Evolutionary conservation across 2,888 invertebrate genomes (phyloP).

Genomic region (Calameuta pallipes): DNA sequence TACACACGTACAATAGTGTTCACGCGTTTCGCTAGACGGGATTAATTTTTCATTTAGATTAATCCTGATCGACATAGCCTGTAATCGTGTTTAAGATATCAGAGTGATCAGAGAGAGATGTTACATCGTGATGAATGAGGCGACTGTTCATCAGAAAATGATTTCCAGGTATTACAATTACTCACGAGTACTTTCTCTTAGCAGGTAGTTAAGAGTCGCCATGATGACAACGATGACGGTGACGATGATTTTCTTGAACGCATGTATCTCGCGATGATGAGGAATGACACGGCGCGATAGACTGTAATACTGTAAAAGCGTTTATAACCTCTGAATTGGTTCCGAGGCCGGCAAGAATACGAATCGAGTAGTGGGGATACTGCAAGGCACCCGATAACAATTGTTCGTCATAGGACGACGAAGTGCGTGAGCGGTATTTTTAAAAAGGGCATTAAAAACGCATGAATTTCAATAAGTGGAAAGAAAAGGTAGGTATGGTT

Average conservation of each 20-base stretch:
- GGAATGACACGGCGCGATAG: neutral
- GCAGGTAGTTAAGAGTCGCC: constrained; percentile 45
- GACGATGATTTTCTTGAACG: neutral
- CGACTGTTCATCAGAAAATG: neutral
- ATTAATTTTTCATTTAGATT: neutral
- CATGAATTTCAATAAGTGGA: neutral
- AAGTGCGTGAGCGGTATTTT: neutral
- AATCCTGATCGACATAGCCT: neutral
- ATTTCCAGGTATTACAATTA: constrained; percentile 17
- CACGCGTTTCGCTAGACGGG: neutral
- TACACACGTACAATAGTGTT: neutral
- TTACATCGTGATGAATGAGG: neutral
- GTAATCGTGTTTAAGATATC: neutral
- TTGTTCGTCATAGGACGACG: neutral
- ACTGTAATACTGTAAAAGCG: neutral
- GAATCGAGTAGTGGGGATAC: neutral
- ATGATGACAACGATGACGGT: constrained; percentile 28
- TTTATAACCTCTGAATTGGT: neutral
- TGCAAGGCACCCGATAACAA: neutral
- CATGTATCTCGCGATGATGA: neutral
- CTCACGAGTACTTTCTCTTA: constrained; percentile 44
- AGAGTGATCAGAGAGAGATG: neutral
- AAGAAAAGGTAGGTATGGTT: neutral
- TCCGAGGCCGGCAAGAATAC: neutral
- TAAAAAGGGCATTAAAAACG: neutral